Evolutionary conservation across 2,888 invertebrate genomes (phyloP).

Genomic region (Chloroclysta siterata): DNA sequence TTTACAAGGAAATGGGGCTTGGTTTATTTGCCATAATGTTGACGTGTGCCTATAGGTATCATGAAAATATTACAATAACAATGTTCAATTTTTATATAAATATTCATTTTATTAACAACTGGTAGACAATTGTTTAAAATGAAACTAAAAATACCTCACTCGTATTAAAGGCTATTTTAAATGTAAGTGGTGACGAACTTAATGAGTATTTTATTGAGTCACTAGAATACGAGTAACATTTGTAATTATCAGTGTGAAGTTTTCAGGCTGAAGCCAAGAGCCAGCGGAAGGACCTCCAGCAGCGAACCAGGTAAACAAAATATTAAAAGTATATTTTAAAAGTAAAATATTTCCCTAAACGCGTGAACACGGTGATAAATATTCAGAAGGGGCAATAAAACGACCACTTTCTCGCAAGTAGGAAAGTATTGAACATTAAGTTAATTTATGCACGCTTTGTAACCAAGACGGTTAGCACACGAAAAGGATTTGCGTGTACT

Average conservation of each 20-base stretch:
- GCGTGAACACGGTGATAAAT: conserved; percentile 74
- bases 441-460: conserved; percentile 83
- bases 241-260: background rate
- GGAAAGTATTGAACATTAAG: conserved; percentile 82
- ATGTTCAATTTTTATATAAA: background rate
- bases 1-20: conserved; percentile 55
- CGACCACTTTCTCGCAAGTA: conserved; percentile 79
- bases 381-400: conserved; percentile 76
- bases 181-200: background rate
- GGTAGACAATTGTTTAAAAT: too few species aligned
- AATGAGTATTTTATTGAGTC: background rate
- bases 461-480: conserved; percentile 66
- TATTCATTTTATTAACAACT: background rate
- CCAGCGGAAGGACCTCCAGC: conserved; percentile 9
- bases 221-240: background rate
- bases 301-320: conserved; percentile 38
- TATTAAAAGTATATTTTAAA: conserved; percentile 51
- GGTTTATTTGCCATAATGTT: conserved; percentile 52
- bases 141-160: background rate
- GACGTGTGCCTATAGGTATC: conserved; percentile 38
- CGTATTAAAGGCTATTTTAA: background rate
- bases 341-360: conserved; percentile 59
- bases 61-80: conserved; percentile 15
- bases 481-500: conserved; percentile 68
- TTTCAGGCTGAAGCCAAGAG: background rate